Base-by-base conservation (phyloP, 2,797 vertebrate species). In the Dryobates pubescens region DNA sequence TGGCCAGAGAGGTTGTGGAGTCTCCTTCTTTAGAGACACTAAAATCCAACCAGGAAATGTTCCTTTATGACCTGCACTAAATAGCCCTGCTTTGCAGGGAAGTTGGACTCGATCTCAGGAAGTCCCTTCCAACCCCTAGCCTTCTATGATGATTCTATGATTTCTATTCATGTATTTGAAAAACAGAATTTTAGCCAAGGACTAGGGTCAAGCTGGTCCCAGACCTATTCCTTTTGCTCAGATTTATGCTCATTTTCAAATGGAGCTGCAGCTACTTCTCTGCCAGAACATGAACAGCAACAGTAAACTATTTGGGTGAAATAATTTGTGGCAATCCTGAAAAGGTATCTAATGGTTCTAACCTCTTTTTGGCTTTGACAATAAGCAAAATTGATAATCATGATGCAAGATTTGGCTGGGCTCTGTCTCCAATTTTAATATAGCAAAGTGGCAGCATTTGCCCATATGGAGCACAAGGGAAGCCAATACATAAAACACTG, bases 361-460 rank as follows among this genome's bases (percentile, higher is more conserved):
- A 82, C 16, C 14, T 90, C 59, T 51, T 88, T 75, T 82, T 83
- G 45, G 70, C 54, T 93, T 88, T 61, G 41, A 73, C 45, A 84
- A 64, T 69, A 83, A 70, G 36, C 30, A 89, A 89, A 95, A 92
- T 83, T 86, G 92, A 76, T 81, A 83, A 77, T 59, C n/a, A 76
- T 22, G 41, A 84, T 59, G 80, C 30, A 88, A 78, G 61, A 86
- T 70, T 88, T 90, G 57, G 67, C 70, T 73, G 49, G 17, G 22
- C 19, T 94, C 36, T 91, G 34, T 13, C 32, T 92, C 61, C 20
- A 38, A 26, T 71, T 86, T 83, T 88, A 84, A 73, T 83, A 83
- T 13, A 78, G 63, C 76, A 59, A 86, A 92, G 74, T 76, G 67
- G 85, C 57, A 92, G 58, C 34, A 89, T 86, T 94, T 82, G 18